Evolutionary conservation across 2,888 invertebrate species (phyloP).

Genomic region (Thymelicus sylvestris): DNA sequence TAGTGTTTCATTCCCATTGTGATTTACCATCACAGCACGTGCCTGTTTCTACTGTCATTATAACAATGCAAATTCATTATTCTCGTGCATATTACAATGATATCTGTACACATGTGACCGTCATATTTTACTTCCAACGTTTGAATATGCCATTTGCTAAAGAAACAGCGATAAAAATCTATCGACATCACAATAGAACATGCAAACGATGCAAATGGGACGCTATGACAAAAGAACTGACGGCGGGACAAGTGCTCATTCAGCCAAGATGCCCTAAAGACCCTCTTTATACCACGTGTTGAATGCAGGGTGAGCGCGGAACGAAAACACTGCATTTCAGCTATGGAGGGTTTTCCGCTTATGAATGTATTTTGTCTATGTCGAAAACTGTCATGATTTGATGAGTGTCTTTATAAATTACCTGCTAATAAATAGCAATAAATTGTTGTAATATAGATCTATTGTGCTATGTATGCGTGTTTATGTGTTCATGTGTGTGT

Average conservation of each 20-base stretch:
- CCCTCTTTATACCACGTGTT: constrained; percentile 33
- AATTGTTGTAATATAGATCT: no score
- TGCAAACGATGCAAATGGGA: constrained; percentile 21
- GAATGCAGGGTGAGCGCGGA: constrained; percentile 24
- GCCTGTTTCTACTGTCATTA: no score
- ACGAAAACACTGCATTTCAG: constrained; percentile 15
- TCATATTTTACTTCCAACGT: no score
- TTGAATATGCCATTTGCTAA: no score
- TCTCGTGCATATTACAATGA: no score
- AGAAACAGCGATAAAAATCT: background rate
- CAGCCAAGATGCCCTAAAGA: constrained; percentile 34
- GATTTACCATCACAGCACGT: no score
- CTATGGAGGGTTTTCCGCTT: constrained; percentile 3
- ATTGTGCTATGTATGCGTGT: no score
- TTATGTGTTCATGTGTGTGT: no score
- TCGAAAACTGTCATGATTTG: background rate
- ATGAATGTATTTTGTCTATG: background rate
- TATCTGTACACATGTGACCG: no score
- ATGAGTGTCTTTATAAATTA: background rate
- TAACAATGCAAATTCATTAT: no score
- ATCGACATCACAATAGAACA: constrained; percentile 6
- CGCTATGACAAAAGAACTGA: constrained; percentile 32
- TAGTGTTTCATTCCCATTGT: no score
- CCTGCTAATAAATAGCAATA: no score
- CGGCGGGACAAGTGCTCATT: constrained; percentile 25